phyloP scores from a whole-genome alignment of 2,113 vertebrate species.

The Chaetura pelagica region DNA sequence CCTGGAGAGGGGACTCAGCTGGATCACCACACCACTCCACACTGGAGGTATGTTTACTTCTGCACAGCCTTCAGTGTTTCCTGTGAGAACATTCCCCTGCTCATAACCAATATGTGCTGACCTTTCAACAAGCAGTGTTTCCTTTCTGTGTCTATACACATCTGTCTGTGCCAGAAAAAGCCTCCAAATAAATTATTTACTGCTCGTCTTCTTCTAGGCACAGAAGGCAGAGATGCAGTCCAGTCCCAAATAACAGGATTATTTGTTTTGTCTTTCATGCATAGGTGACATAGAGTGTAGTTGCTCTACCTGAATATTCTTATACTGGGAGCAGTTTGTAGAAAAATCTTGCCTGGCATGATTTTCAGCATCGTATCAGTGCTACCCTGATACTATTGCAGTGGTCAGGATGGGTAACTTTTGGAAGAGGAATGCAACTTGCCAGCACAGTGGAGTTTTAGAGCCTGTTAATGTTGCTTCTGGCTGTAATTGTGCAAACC shows the following conservation, averaged over 20 bases:
- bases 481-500: background rate
- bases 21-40: background rate
- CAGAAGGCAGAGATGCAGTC: background rate
- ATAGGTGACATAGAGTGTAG: background rate
- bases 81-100: constrained; percentile 60
- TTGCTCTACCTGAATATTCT: background rate
- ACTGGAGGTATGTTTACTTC: constrained; percentile 67
- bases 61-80: constrained; percentile 33
- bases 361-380: background rate
- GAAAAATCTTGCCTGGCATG: background rate
- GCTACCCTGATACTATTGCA: background rate
- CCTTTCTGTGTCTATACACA: constrained; percentile 26
- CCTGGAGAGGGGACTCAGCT: constrained; percentile 17
- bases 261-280: background rate
- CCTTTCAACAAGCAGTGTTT: constrained; percentile 35
- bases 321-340: background rate
- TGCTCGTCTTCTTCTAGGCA: background rate
- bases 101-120: constrained; percentile 56
- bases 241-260: background rate
- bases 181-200: constrained; percentile 20
- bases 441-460: background rate
- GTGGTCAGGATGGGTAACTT: background rate
- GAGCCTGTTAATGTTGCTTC: background rate
- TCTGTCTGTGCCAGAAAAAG: constrained; percentile 19
- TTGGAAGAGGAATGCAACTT: background rate